These are phyloP conservation scores for Noctua comes DNA, from an alignment of 2,888 invertebrate genomes.

Conservation along the genomic window DNA sequence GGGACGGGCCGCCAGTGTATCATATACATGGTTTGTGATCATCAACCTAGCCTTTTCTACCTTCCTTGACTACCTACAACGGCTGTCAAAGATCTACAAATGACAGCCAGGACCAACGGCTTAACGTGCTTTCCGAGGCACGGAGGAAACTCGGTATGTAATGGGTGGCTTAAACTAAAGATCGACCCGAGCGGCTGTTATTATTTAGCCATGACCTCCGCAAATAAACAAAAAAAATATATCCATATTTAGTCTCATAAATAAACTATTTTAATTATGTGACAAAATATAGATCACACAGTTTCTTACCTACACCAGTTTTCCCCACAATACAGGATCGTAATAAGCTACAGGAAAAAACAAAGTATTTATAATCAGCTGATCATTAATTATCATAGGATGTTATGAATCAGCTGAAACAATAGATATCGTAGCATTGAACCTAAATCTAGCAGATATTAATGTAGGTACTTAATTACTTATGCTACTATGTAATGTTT, in stretches of 20 bases:
- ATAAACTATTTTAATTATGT: neutral
- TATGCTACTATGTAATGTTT: neutral
- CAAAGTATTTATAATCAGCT: slow-evolving; percentile 20
- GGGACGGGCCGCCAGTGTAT: neutral
- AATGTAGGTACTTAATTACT: neutral
- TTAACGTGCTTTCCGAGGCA: too few relatives aligned
- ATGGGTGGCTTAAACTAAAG: neutral
- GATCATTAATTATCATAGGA: slow-evolving; percentile 3
- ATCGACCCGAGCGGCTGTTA: too few relatives aligned
- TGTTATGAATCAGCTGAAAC: slow-evolving; percentile 33
- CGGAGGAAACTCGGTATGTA: too few relatives aligned
- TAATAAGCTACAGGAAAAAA: slow-evolving; percentile 29
- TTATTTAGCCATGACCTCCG: too few relatives aligned
- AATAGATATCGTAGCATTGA: slow-evolving; percentile 34
- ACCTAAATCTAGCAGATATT: slow-evolving; percentile 16
- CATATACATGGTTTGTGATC: neutral
- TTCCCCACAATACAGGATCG: neutral
- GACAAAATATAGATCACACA: neutral
- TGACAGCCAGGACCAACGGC: too few relatives aligned
- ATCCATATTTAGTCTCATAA: neutral
- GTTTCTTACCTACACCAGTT: neutral
- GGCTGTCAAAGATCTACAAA: too few relatives aligned
- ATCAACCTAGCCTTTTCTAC: neutral
- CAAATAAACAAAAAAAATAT: too few relatives aligned
- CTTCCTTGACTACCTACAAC: too few relatives aligned